Conservation (phyloP, 2,113 vertebrate genomes). For the Rousettus leschenaultii region DNA sequence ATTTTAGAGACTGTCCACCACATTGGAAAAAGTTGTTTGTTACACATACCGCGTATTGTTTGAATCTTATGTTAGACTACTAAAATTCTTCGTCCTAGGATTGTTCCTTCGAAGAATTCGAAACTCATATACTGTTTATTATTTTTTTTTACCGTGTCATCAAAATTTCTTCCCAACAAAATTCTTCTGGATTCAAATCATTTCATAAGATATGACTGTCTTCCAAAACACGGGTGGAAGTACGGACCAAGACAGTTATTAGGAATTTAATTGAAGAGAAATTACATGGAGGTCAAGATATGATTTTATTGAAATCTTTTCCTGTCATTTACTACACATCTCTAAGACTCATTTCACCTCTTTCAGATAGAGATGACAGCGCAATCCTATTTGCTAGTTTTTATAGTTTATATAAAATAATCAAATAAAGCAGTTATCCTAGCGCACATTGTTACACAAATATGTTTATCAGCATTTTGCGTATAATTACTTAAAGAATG, state of each 20-base stretch:
- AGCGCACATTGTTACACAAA: not conserved
- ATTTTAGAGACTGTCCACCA: not conserved
- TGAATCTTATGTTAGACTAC: not conserved
- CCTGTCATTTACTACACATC: not conserved
- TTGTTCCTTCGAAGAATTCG: not conserved
- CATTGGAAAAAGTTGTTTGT: not conserved
- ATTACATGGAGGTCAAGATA: not conserved
- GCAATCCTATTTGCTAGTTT: not conserved
- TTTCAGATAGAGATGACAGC: not conserved
- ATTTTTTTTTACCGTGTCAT: not conserved
- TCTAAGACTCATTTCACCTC: not conserved
- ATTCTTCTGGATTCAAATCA: not conserved
- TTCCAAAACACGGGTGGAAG: not conserved
- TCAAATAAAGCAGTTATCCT: not conserved
- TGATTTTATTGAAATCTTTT: not conserved
- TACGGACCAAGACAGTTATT: not conserved
- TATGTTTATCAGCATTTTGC: not conserved
- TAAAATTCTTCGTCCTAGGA: not conserved
- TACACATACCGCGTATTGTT: not conserved
- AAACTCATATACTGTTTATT: not conserved
- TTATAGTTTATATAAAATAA: not conserved
- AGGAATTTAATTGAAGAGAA: not conserved
- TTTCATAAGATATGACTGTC: not conserved
- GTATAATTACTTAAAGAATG: not conserved
- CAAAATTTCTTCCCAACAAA: not conserved